A percentile compares a stretch with the other conserved stretches of the same genome.
Evolutionary conservation across 2,113 vertebrate species (phyloP).

Genomic region (Stegastes partitus): DNA sequence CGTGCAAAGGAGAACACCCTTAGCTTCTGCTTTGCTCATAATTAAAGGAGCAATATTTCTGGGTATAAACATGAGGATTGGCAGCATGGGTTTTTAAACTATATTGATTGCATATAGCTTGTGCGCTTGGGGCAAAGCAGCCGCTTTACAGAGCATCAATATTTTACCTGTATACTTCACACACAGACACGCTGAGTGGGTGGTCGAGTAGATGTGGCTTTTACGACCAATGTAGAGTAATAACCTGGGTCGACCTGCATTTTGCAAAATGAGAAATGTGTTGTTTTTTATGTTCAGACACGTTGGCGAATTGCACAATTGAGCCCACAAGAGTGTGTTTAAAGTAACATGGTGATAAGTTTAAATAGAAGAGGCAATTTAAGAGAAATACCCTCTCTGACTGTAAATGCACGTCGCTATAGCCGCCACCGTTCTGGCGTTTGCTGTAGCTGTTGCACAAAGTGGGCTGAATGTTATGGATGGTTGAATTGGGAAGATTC

Average conservation of each 20-base stretch:
- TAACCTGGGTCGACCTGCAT: constrained; percentile 45
- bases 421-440: too few species aligned
- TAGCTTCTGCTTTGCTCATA: constrained; percentile 56
- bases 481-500: too few species aligned
- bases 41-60: constrained; percentile 72
- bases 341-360: constrained; percentile 26
- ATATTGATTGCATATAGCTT: constrained; percentile 63
- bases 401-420: background rate
- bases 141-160: constrained; percentile 43
- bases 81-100: constrained; percentile 63
- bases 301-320: constrained; percentile 49
- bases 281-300: constrained; percentile 38
- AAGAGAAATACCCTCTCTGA: constrained; percentile 30
- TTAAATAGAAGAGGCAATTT: constrained; percentile 42
- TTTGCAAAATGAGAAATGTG: constrained; percentile 61
- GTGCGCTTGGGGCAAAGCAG: constrained; percentile 36
- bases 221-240: constrained; percentile 53
- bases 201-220: constrained; percentile 51
- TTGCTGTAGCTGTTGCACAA: background rate
- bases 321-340: constrained; percentile 28
- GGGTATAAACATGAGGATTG: constrained; percentile 68
- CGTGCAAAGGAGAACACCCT: constrained; percentile 28
- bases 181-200: constrained; percentile 41
- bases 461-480: too few species aligned
- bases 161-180: constrained; percentile 61